Evolutionary conservation across 1,140 invertebrate genomes (phyloP).

Genomic region (Stegodyphus dumicola): DNA sequence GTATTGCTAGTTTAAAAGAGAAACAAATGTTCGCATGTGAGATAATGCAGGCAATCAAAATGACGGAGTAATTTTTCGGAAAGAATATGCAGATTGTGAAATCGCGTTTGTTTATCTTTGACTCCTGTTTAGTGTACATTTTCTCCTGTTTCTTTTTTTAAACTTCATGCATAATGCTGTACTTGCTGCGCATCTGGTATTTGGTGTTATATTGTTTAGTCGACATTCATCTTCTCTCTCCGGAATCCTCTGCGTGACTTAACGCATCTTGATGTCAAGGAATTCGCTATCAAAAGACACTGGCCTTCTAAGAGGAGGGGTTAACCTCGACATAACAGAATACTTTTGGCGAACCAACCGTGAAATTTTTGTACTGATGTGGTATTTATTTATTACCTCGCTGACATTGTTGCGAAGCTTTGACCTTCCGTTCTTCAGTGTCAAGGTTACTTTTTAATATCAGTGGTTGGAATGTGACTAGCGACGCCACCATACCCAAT

Average conservation of each 20-base stretch:
- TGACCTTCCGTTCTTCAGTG: conserved; percentile 56
- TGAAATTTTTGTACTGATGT: conserved; percentile 51
- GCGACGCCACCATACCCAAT: too few species aligned
- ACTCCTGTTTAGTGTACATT: too few species aligned
- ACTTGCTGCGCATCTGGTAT: conserved; percentile 16
- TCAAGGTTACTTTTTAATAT: conserved; percentile 36
- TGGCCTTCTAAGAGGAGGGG: conserved; percentile 25
- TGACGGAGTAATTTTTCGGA: too few species aligned
- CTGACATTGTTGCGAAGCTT: conserved; percentile 54
- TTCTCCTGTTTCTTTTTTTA: too few species aligned
- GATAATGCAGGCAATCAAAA: too few species aligned
- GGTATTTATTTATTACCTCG: conserved; percentile 47
- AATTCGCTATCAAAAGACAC: conserved; percentile 36
- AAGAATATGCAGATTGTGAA: too few species aligned
- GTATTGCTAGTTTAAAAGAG: too few species aligned
- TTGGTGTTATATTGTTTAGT: conserved; percentile 51
- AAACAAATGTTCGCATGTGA: too few species aligned
- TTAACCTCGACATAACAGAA: conserved; percentile 38
- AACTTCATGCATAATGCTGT: background rate
- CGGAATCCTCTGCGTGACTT: conserved; percentile 32
- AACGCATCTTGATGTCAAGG: conserved; percentile 46
- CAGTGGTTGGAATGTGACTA: background rate
- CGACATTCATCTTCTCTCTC: conserved; percentile 18
- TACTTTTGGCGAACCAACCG: conserved; percentile 53
- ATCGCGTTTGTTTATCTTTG: too few species aligned